phyloP scores from a whole-genome alignment of 2,797 vertebrate species.

The Balearica regulorum region DNA sequence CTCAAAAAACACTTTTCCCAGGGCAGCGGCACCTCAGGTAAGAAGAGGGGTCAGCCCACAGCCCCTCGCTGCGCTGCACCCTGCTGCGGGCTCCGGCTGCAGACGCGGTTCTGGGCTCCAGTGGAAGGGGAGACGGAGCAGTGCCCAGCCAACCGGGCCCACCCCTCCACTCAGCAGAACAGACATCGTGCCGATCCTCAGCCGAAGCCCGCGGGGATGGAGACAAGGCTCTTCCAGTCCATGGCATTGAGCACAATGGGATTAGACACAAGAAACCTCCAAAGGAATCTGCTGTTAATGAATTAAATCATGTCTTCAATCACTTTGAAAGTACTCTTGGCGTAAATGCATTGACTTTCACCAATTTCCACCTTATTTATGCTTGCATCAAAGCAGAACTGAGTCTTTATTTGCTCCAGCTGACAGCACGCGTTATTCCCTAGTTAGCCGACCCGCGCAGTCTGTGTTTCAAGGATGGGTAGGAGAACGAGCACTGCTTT shows the following conservation, averaged over 20 bases:
- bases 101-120: not conserved
- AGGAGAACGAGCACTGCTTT: not conserved
- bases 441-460: not conserved
- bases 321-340: not conserved
- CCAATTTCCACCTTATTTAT: not conserved
- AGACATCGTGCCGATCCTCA: not conserved
- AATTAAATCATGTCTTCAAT: not conserved
- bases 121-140: accelerated
- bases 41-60: not conserved
- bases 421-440: not conserved
- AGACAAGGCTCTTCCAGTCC: not conserved
- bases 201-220: not conserved
- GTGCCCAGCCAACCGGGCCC: not conserved
- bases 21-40: not conserved
- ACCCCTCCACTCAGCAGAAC: not conserved
- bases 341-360: not conserved
- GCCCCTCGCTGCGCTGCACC: not conserved
- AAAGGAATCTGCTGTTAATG: not conserved
- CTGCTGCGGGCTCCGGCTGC: not conserved
- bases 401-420: not conserved
- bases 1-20: not conserved
- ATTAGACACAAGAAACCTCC: not conserved
- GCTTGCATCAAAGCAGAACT: not conserved
- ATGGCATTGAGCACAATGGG: accelerated
- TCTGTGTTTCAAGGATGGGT: not conserved